Base-by-base conservation (phyloP, 2,888 invertebrate genomes). In the Mamestra brassicae region DNA sequence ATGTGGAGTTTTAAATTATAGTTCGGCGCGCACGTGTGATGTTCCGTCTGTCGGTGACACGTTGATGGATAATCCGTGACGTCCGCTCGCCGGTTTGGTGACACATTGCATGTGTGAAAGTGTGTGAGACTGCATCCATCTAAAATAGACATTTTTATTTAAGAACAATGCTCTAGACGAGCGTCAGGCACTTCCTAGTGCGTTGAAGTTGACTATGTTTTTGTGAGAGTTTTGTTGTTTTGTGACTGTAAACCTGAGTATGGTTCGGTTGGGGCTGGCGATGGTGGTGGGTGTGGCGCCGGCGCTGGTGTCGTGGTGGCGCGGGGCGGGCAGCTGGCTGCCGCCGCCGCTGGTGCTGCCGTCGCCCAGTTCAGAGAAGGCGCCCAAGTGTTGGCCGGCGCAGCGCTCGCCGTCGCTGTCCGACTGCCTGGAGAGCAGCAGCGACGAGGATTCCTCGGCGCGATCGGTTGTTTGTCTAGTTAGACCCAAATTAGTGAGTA, bases 201-300 rank as follows among this genome's bases (percentile, higher is more conserved):
- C 87, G 82, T 80, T 85, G 83, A 71, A 54, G 83, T 78, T 80
- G 80, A 78, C 71, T 83, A 88, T 89, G 85, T 69, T 83, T 66
- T 85, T 83, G 75, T 88, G 76, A 87, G 77, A 87, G 76, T 80
- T 70, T 70, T 68, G 73, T 77, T 15, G 61, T 66, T 82, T 68
- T 80, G 65, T 71, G 47, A 61, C 45, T 75, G 62, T 71, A 57
- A 65, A 55, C 72, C 76, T 73, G 74, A 93, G 80, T 79, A 97
- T 97, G 97, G 97, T 96, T 84, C 93, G 94, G 34, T 88, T 97
- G 85, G 94, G 96, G 45, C 82, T 97, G 78, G 96, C 97, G 80
- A 96, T 97, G 96, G 96, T 96, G 75, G 96, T 96, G 69, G 97
- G 96, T 45, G 96, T 97, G 84, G 96, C 97, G 78, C 97, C 97